Base-by-base conservation (phyloP, 2,888 invertebrate genomes). In the Acanthacorydalis orientalis region DNA sequence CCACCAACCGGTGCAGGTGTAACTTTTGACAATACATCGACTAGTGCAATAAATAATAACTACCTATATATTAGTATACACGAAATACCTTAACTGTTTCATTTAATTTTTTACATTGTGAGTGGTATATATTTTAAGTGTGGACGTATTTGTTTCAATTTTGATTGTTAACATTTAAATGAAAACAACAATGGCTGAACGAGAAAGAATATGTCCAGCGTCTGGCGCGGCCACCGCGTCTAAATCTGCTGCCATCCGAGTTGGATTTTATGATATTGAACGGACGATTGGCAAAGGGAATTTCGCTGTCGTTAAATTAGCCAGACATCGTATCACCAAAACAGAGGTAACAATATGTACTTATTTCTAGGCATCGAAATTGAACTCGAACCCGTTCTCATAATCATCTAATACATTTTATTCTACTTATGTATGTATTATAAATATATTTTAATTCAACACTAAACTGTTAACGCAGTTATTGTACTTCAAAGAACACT, bases 261-360 rank as follows among this genome's bases (percentile, higher is more conserved):
- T 97, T 61, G 96, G 96, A 57, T 93, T 93, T 74, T 97, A 97
- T 70, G 92, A 95, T 69, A 91, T 97, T 67, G 93, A 93, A 69
- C 79, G 87, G 62, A 96, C 96, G 60, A 95, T 97, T 61, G 97
- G 97, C 59, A 95, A 95, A 69, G 97, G 97, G 47, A 98, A 97
- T 72, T 98, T 97, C 75, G 97, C 97, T 56, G 93, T 96, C 58
- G 97, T 98, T 59, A 96, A 96, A 71, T 74, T 96, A 65, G 97
- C 96, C 57, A 82, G 89, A 64, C 97, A 98, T 76, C 83, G 91
- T 66, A 89, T 96, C 65, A 96, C 96, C 58, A 96, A 95, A 77
- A 93, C 92, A 64, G 95, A 97, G 88, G 96, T 95, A 72, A 74
- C 77, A 35, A 4, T 37, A 12, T 37, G n/a, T 6, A 37, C 6